Percentiles rank a stretch among this genome's conserved stretches.
These are phyloP conservation scores for Spodoptera littoralis DNA, from an alignment of 2,888 invertebrate genomes.

Conservation along the genomic window DNA sequence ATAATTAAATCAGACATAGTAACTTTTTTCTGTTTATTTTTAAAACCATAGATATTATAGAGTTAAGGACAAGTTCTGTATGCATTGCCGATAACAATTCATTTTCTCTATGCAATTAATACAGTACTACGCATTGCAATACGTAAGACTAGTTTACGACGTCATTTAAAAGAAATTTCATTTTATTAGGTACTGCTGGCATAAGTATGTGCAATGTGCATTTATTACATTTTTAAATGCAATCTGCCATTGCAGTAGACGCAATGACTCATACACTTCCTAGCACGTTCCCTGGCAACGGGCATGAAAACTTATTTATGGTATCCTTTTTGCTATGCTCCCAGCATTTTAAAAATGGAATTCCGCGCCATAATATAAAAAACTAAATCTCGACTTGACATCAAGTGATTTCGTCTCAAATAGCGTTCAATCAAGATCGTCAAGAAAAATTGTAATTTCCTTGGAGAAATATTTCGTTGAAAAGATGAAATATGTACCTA, in stretches of 20 bases:
- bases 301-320: conserved; percentile 32
- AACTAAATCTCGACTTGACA: no score
- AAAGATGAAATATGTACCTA: no score
- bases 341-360: conserved; percentile 11
- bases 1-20: no score
- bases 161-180: conserved; percentile 12
- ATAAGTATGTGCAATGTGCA: conserved; percentile 7
- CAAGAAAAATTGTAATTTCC: no score
- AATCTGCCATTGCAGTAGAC: conserved; percentile 2
- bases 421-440: no score
- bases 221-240: conserved; percentile 30
- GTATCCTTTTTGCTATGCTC: conserved; percentile 17
- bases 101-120: background rate
- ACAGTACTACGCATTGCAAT: background rate
- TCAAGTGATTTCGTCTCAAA: no score
- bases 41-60: no score
- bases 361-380: background rate
- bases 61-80: no score
- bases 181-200: conserved; percentile 2
- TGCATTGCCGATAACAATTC: background rate
- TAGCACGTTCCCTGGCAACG: conserved; percentile 53
- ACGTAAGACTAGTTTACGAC: background rate
- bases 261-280: conserved; percentile 49
- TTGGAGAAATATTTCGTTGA: no score
- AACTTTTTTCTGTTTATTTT: no score